Percentiles rank a stretch among this genome's conserved stretches.
These are phyloP conservation scores for Mallotus villosus DNA, from an alignment of 2,797 vertebrate genomes.

Conservation along the genomic window DNA sequence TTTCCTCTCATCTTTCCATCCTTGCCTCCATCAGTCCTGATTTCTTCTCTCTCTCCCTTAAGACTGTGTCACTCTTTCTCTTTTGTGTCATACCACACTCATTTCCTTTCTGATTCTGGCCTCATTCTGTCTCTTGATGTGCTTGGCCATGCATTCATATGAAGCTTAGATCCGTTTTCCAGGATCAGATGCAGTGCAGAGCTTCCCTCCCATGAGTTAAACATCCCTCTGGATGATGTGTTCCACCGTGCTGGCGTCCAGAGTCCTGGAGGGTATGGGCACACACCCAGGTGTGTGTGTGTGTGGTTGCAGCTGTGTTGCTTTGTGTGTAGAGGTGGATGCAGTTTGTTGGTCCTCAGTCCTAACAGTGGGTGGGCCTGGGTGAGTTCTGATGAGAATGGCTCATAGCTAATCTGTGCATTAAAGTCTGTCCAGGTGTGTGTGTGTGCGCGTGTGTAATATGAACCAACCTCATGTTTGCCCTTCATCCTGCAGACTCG, in stretches of 20 bases:
- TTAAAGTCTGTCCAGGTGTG: neutral
- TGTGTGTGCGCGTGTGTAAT: slow-evolving; percentile 1
- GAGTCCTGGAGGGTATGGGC: too few relatives aligned
- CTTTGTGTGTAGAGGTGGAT: slow-evolving; percentile 8
- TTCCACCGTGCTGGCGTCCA: too few relatives aligned
- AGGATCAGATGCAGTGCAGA: neutral
- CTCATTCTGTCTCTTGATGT: slow-evolving; percentile 12
- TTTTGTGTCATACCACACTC: slow-evolving; percentile 6
- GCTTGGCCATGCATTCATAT: neutral
- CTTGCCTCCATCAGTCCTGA: neutral
- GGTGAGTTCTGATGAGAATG: too few relatives aligned
- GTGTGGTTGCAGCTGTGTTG: slow-evolving; percentile 43
- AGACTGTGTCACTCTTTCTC: slow-evolving; percentile 1
- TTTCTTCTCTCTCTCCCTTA: slow-evolving; percentile 10
- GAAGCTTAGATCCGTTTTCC: neutral
- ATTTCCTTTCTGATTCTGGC: slow-evolving; percentile 25
- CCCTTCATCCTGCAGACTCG: slow-evolving; percentile 96
- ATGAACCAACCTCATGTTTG: slow-evolving; percentile 87
- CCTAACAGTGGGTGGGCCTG: too few relatives aligned
- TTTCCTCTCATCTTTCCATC: neutral
- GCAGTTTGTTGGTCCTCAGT: too few relatives aligned
- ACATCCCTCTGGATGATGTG: neutral
- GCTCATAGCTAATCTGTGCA: neutral
- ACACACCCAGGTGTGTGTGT: slow-evolving; percentile 35
- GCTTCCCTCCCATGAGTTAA: neutral